phyloP scores from a whole-genome alignment of 2,888 invertebrate species.

The Eudasyphora cyanicolor region DNA sequence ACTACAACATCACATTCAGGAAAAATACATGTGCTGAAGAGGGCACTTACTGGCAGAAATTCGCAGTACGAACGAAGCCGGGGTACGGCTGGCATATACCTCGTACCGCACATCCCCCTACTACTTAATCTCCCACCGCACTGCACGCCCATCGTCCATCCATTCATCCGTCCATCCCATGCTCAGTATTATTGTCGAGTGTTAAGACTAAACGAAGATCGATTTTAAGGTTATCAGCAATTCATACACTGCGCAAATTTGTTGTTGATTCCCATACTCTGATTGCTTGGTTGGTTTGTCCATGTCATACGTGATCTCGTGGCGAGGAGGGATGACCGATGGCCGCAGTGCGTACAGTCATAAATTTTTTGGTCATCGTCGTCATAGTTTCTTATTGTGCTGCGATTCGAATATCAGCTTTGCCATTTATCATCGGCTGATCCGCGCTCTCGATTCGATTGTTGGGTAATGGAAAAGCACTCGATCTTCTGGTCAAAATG shows the following conservation, averaged over 20 bases:
- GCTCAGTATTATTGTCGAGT: constrained; percentile 28
- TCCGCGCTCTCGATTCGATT: no score
- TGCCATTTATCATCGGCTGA: no score
- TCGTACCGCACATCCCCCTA: neutral
- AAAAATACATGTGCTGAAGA: constrained; percentile 16
- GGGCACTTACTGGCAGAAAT: no score
- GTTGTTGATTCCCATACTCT: neutral
- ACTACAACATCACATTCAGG: constrained; percentile 13
- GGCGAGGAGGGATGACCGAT: neutral
- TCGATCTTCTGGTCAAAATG: neutral
- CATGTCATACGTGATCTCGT: neutral
- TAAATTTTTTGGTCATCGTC: neutral
- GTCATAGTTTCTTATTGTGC: neutral
- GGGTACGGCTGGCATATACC: neutral
- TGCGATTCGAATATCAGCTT: neutral
- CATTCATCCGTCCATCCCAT: no score
- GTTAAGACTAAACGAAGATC: constrained; percentile 36
- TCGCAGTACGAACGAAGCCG: neutral
- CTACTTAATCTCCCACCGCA: no score
- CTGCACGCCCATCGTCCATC: no score
- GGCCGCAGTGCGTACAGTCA: no score
- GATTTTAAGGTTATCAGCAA: constrained; percentile 61
- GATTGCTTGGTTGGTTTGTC: neutral
- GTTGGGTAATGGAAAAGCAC: neutral
- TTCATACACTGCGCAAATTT: constrained; percentile 43